These are phyloP conservation scores for Atlantisia rogersi DNA, from an alignment of 2,113 vertebrate species.

Conservation along the genomic window DNA sequence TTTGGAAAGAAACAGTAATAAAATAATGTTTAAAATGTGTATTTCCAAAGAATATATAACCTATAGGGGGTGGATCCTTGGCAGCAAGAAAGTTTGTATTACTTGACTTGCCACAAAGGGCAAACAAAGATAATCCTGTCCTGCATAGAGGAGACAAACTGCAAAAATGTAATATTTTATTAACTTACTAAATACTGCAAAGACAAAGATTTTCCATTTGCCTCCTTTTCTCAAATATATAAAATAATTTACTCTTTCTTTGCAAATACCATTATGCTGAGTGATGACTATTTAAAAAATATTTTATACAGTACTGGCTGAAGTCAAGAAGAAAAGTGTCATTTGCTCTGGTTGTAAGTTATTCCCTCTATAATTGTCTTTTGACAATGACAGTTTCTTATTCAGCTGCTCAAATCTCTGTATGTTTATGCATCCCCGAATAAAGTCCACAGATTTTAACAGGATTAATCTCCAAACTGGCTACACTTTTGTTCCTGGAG, in stretches of 20 bases:
- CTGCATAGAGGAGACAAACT: background rate
- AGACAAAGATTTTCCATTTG: background rate
- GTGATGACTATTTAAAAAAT: background rate
- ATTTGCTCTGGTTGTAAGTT: slow-evolving; percentile 18
- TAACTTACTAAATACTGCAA: slow-evolving; percentile 13
- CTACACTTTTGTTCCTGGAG: background rate
- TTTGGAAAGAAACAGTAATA: slow-evolving; percentile 24
- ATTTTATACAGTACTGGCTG: background rate
- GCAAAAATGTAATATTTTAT: background rate
- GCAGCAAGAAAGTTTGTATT: background rate
- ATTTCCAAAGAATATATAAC: background rate
- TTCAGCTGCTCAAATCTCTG: background rate
- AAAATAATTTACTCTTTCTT: background rate
- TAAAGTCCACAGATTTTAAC: background rate
- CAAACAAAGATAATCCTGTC: background rate
- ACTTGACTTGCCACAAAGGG: slow-evolving; percentile 10
- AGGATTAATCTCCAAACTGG: background rate
- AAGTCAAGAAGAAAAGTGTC: background rate
- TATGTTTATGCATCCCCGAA: slow-evolving; percentile 22
- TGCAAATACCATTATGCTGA: background rate
- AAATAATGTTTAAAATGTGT: slow-evolving; percentile 3
- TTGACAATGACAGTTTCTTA: background rate
- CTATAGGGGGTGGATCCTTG: background rate
- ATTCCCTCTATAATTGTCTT: slow-evolving; percentile 8
- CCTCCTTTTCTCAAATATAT: background rate